Conservation (phyloP, 2,113 vertebrate genomes). For the Callopanchax toddi region DNA sequence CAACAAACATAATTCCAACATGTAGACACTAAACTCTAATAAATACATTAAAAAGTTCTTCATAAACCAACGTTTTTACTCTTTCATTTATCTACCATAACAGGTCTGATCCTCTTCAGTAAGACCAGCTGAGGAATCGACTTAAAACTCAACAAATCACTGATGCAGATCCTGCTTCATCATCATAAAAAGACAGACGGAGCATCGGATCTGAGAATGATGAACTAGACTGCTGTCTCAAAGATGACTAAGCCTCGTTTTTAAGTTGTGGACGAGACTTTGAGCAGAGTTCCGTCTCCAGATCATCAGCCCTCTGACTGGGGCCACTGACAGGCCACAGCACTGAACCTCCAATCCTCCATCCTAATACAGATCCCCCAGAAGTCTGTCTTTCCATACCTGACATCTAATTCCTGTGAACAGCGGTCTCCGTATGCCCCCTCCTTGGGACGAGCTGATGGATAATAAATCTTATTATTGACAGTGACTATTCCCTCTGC, state of each 20-base stretch:
- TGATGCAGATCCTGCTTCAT: constrained; percentile 29
- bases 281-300: constrained; percentile 31
- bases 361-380: constrained; percentile 53
- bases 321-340: constrained; percentile 55
- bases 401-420: constrained; percentile 74
- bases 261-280: constrained; percentile 20
- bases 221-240: constrained; percentile 37
- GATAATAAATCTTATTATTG: constrained; percentile 84
- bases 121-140: constrained; percentile 16
- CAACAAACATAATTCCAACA: no score
- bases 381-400: constrained; percentile 36
- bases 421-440: constrained; percentile 72
- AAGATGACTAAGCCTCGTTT: constrained; percentile 46
- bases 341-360: constrained; percentile 24
- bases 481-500: constrained; percentile 65
- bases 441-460: constrained; percentile 67
- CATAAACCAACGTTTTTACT: constrained; percentile 15
- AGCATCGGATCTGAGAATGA: constrained; percentile 36
- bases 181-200: constrained; percentile 29
- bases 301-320: constrained; percentile 54
- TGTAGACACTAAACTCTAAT: not conserved
- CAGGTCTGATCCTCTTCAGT: constrained; percentile 31
- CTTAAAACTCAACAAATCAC: constrained; percentile 25
- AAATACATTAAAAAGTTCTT: not conserved
- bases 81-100: constrained; percentile 4